These are phyloP conservation scores for Allygus modestus DNA, from an alignment of 2,888 invertebrate genomes.

Conservation along the genomic window DNA sequence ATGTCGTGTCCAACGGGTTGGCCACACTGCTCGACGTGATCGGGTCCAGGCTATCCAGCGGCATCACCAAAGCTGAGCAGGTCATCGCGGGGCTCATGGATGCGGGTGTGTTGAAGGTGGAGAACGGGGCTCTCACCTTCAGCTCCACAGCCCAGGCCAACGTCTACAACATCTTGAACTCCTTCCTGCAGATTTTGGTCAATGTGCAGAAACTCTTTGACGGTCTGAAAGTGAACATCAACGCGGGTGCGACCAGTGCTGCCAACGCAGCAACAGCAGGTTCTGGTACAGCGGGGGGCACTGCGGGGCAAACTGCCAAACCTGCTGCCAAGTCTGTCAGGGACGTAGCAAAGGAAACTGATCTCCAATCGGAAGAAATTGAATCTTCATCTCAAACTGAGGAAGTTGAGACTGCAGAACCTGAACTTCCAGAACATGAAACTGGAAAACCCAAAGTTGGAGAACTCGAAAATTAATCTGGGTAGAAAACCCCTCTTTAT, in stretches of 20 bases:
- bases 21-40: background rate
- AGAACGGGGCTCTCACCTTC: background rate
- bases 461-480: too few species aligned
- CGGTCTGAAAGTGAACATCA: background rate
- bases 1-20: background rate
- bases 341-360: background rate
- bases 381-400: background rate
- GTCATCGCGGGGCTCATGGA: background rate
- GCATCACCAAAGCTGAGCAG: background rate
- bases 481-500: too few species aligned
- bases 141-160: background rate
- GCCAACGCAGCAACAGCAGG: background rate
- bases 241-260: background rate
- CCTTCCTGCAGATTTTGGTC: conserved; percentile 15
- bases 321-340: background rate
- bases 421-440: too few species aligned
- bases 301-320: background rate
- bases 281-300: background rate
- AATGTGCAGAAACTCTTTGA: conserved; percentile 29
- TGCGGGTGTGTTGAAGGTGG: background rate
- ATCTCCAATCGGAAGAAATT: background rate
- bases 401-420: too few species aligned
- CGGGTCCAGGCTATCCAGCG: background rate
- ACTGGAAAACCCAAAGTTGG: too few species aligned
- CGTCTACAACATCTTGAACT: conserved; percentile 14